These are phyloP conservation scores for Pyrgilauda ruficollis DNA, from an alignment of 2,113 vertebrate genomes.

Conservation along the genomic window DNA sequence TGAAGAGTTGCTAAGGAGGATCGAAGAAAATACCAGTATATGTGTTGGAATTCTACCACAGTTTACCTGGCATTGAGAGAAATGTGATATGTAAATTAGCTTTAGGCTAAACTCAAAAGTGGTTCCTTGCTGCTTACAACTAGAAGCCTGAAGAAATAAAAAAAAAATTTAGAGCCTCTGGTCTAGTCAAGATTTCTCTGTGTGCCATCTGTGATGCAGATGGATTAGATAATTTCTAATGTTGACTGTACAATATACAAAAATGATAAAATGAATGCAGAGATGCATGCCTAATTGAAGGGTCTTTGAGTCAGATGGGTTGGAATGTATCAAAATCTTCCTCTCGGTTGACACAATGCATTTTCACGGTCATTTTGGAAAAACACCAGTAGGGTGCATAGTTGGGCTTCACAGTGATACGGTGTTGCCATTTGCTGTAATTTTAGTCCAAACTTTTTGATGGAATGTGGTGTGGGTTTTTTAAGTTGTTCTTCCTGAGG, in stretches of 20 bases:
- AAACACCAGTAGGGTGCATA: conserved; percentile 59
- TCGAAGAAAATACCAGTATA: not conserved
- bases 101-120: not conserved
- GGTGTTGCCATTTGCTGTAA: not conserved
- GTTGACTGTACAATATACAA: not conserved
- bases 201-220: not conserved
- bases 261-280: not conserved
- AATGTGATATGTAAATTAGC: not conserved
- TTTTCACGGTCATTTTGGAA: not conserved
- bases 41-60: not conserved
- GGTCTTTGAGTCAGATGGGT: not conserved
- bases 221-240: not conserved
- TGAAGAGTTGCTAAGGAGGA: not conserved
- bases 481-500: not conserved
- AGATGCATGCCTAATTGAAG: not conserved
- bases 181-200: not conserved
- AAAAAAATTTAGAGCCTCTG: not conserved
- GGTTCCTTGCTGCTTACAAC: not conserved
- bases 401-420: not conserved
- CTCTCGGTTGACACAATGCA: not conserved
- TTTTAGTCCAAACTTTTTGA: not conserved
- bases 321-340: not conserved
- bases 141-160: not conserved
- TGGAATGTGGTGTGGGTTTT: not conserved
- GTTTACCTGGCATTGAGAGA: not conserved